Evolutionary conservation across 1,140 invertebrate species (phyloP).

Genomic region (Grapholita molesta): DNA sequence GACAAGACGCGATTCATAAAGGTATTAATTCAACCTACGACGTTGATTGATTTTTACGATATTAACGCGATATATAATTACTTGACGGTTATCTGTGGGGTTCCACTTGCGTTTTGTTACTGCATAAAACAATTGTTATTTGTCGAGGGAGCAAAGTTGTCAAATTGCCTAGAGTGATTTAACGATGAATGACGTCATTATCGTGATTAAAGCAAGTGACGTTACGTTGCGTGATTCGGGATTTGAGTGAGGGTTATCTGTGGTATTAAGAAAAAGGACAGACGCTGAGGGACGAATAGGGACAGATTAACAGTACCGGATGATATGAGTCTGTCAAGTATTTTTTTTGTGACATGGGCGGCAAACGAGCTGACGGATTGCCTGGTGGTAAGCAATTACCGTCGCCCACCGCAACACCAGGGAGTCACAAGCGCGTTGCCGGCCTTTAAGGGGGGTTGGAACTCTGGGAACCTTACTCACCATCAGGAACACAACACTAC

Average conservation of each 20-base stretch:
- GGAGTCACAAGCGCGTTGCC: no score
- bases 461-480: no score
- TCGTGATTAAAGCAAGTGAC: constrained; percentile 52
- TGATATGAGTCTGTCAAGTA: no score
- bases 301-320: no score
- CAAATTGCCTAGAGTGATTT: constrained; percentile 30
- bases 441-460: no score
- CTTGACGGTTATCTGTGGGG: constrained; percentile 24
- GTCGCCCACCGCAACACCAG: no score
- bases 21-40: constrained; percentile 70
- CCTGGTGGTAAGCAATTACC: no score
- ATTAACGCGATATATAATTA: constrained; percentile 66
- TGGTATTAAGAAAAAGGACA: constrained; percentile 11
- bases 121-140: no score
- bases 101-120: not conserved
- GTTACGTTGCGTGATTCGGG: constrained; percentile 47
- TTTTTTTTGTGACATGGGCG: no score
- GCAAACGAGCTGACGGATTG: no score
- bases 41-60: constrained; percentile 71
- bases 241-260: constrained; percentile 1
- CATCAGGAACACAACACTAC: no score
- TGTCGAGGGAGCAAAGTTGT: no score
- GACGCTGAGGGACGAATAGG: not conserved
- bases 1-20: constrained; percentile 64
- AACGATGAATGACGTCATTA: constrained; percentile 59